These are phyloP conservation scores for Aptenodytes forsteri DNA, from an alignment of 2,113 vertebrate genomes.

Conservation along the genomic window DNA sequence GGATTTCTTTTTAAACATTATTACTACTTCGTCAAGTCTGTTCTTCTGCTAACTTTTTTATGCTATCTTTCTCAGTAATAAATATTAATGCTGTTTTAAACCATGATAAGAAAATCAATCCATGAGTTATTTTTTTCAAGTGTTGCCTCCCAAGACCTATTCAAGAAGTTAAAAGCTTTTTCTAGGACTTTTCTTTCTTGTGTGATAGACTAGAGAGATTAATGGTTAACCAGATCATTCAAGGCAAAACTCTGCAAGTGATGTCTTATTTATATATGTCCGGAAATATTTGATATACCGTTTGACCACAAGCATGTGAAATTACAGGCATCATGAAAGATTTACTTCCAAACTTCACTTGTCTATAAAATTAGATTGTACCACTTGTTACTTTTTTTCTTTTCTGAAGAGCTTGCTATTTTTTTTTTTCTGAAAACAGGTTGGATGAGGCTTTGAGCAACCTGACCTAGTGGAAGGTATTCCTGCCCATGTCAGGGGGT, in stretches of 20 bases:
- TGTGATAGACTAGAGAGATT: conserved; percentile 60
- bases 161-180: conserved; percentile 68
- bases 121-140: conserved; percentile 1
- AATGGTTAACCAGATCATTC: conserved; percentile 24
- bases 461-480: neutral
- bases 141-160: conserved; percentile 46
- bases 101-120: conserved; percentile 75
- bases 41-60: conserved; percentile 14
- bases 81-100: conserved; percentile 78
- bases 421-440: neutral
- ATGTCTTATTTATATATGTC: neutral
- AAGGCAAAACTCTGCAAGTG: neutral
- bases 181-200: conserved; percentile 44
- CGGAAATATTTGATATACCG: neutral
- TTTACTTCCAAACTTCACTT: neutral
- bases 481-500: rapidly evolving
- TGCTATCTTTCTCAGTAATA: conserved; percentile 56
- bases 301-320: neutral
- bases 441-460: neutral
- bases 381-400: neutral
- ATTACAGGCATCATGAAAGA: neutral
- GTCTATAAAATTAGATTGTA: neutral
- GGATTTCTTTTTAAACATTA: neutral
- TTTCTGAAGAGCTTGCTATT: neutral
- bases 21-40: neutral